Evolutionary conservation across 2,888 invertebrate genomes (phyloP).

Genomic region (Philereme vetulata): DNA sequence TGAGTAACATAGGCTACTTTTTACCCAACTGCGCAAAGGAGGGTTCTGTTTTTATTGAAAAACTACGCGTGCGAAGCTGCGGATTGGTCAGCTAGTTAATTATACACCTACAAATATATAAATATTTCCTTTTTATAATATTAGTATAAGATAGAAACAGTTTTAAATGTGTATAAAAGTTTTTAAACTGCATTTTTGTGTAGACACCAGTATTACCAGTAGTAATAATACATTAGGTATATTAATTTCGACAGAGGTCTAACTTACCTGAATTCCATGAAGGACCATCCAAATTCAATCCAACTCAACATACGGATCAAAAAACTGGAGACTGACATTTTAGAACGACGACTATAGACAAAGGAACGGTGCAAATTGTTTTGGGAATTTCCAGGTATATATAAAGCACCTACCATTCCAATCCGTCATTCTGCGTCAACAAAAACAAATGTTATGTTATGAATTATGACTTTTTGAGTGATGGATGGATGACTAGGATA

Average conservation of each 20-base stretch:
- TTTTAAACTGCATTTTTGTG: too few relatives aligned
- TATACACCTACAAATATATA: too few relatives aligned
- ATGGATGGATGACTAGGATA: neutral
- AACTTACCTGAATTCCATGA: constrained; percentile 24
- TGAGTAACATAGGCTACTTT: too few relatives aligned
- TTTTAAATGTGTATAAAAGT: too few relatives aligned
- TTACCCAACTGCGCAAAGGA: too few relatives aligned
- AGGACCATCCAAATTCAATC: constrained; percentile 19
- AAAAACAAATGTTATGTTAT: constrained; percentile 10
- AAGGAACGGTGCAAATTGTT: constrained; percentile 32
- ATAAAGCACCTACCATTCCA: constrained; percentile 24
- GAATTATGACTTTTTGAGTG: neutral
- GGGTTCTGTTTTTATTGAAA: too few relatives aligned
- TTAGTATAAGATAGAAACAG: too few relatives aligned
- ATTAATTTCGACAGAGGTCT: neutral
- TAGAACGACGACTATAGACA: constrained; percentile 30
- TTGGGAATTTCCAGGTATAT: constrained; percentile 34
- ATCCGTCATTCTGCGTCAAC: constrained; percentile 13
- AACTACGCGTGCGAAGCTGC: too few relatives aligned
- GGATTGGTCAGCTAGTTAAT: too few relatives aligned
- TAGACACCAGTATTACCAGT: too few relatives aligned
- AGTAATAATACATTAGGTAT: neutral
- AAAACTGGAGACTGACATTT: constrained; percentile 22
- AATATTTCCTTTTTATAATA: too few relatives aligned
- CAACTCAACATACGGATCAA: constrained; percentile 12